Evolutionary conservation across 2,888 invertebrate species (phyloP).

Genomic region (Ophion slaviceki): DNA sequence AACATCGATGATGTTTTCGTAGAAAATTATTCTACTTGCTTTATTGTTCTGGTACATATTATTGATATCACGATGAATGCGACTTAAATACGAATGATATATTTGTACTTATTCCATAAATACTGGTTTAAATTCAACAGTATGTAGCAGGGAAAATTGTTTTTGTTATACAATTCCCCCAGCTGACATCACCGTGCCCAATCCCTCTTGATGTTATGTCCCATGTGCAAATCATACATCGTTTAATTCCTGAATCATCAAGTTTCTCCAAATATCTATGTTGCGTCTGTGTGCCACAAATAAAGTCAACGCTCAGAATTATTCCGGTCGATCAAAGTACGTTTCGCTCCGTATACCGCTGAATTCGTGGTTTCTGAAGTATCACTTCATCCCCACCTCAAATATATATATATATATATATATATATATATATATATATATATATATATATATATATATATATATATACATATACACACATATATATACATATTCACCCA

Average conservation of each 20-base stretch:
- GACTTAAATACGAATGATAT: no score
- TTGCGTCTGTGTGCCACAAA: background rate
- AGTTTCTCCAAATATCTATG: background rate
- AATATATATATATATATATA: background rate
- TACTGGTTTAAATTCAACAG: no score
- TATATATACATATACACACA: no score
- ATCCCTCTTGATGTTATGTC: no score
- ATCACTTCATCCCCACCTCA: background rate
- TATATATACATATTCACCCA: background rate
- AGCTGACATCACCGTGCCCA: no score
- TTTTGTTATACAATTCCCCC: no score
- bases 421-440: background rate
- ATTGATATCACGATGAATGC: no score
- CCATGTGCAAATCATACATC: background rate
- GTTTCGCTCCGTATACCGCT: constrained; percentile 18
- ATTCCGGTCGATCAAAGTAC: background rate
- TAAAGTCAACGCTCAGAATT: background rate
- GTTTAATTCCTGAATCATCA: background rate
- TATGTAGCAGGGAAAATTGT: no score
- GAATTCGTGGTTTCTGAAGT: constrained; percentile 27
- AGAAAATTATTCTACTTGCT: no score
- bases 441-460: background rate
- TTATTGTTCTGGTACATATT: no score
- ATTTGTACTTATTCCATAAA: no score
- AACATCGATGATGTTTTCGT: no score